Percentiles rank a stretch among this genome's conserved stretches.
These are phyloP conservation scores for Agelastica alni DNA, from an alignment of 2,888 invertebrate species.

Conservation along the genomic window DNA sequence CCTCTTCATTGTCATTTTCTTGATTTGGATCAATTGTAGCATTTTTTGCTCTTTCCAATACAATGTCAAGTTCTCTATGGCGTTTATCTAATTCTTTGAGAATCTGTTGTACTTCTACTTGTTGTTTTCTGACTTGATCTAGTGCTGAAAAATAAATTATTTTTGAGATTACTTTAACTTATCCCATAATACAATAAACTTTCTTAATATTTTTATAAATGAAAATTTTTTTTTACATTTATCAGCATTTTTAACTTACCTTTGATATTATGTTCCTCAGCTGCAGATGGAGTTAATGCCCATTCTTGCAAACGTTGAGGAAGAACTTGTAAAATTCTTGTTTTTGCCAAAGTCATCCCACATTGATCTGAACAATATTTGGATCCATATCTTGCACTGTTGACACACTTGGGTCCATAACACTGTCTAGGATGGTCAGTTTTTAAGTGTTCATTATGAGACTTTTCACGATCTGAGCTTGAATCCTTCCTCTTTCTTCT, in stretches of 20 bases:
- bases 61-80: slow-evolving; percentile 75
- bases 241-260: slow-evolving; percentile 37
- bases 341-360: slow-evolving; percentile 85
- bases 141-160: slow-evolving; percentile 49
- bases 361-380: slow-evolving; percentile 95
- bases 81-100: slow-evolving; percentile 80
- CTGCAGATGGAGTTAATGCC: slow-evolving; percentile 83
- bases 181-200: too few relatives aligned
- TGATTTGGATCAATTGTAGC: slow-evolving; percentile 69
- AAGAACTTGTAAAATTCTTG: slow-evolving; percentile 77
- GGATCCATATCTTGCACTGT: slow-evolving; percentile 74
- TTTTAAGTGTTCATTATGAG: slow-evolving; percentile 61
- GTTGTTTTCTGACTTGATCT: slow-evolving; percentile 72
- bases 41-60: slow-evolving; percentile 78
- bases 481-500: slow-evolving; percentile 52
- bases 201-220: too few relatives aligned
- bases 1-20: slow-evolving; percentile 67
- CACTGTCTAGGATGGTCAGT: slow-evolving; percentile 78
- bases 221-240: too few relatives aligned
- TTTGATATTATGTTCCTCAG: slow-evolving; percentile 75
- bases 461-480: slow-evolving; percentile 54
- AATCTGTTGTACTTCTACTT: slow-evolving; percentile 76
- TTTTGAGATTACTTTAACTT: too few relatives aligned
- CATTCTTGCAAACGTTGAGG: slow-evolving; percentile 84
- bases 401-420: slow-evolving; percentile 86